These are phyloP conservation scores for Clusia tigrina DNA, from an alignment of 2,888 invertebrate genomes.

Conservation along the genomic window DNA sequence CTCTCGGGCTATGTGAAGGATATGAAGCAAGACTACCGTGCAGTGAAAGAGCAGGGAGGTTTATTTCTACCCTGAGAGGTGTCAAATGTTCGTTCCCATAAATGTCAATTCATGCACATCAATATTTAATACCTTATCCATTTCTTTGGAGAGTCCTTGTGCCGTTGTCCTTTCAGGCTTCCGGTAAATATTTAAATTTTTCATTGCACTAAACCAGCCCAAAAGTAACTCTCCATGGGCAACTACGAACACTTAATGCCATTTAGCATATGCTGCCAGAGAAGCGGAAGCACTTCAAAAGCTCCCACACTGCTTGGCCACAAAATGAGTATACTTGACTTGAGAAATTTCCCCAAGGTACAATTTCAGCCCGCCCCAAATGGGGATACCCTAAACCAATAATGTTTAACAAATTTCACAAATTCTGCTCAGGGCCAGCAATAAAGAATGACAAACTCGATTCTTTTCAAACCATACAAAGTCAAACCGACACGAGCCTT, in stretches of 20 bases:
- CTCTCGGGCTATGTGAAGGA: too few species aligned
- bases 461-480: background rate
- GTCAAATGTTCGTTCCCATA: too few species aligned
- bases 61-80: too few species aligned
- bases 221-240: background rate
- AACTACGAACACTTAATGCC: background rate
- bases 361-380: background rate
- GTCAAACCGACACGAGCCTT: background rate
- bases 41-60: too few species aligned
- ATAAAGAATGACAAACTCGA: conserved; percentile 4
- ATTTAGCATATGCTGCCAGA: conserved; percentile 4
- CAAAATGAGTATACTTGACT: conserved; percentile 1
- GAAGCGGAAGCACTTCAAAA: background rate
- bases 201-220: background rate
- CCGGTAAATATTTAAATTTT: conserved; percentile 2
- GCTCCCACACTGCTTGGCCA: background rate
- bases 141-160: too few species aligned
- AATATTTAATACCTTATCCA: too few species aligned
- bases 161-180: too few species aligned
- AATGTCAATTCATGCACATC: too few species aligned
- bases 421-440: too few species aligned
- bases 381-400: background rate
- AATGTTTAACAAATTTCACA: background rate
- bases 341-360: conserved; percentile 7
- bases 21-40: too few species aligned